Conservation (phyloP, 1,140 invertebrate genomes). For the Drosophila sechellia region DNA sequence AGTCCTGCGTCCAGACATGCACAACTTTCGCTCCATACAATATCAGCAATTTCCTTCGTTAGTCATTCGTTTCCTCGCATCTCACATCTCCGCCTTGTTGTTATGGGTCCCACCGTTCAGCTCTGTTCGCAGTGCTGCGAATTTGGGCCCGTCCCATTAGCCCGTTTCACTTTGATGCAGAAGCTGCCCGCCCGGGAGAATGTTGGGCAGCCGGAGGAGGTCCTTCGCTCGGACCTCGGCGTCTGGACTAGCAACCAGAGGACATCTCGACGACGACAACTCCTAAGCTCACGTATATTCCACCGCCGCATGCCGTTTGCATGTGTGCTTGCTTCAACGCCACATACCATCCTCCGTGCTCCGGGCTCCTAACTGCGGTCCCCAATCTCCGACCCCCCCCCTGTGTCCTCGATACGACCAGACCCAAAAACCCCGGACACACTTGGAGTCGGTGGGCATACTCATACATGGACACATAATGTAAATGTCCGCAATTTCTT, state of each 20-base stretch:
- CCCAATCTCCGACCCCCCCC: background rate
- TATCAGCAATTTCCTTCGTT: slow-evolving; percentile 83
- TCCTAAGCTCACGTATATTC: slow-evolving; percentile 73
- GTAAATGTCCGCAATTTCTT: slow-evolving; percentile 84
- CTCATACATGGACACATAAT: slow-evolving; percentile 80
- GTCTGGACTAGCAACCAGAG: slow-evolving; percentile 72
- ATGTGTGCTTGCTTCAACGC: slow-evolving; percentile 52
- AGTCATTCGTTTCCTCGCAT: slow-evolving; percentile 78
- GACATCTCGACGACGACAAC: slow-evolving; percentile 74
- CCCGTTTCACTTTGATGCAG: slow-evolving; percentile 78
- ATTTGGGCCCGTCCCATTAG: slow-evolving; percentile 61
- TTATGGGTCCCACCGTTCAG: slow-evolving; percentile 71
- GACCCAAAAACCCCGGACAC: slow-evolving; percentile 29
- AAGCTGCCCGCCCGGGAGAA: slow-evolving; percentile 39
- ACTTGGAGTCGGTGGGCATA: slow-evolving; percentile 44
- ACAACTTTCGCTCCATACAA: slow-evolving; percentile 80
- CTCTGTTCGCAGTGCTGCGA: slow-evolving; percentile 39
- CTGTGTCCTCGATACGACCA: background rate
- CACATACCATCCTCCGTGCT: slow-evolving; percentile 40
- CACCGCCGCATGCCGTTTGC: slow-evolving; percentile 39
- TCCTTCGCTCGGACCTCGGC: slow-evolving; percentile 49
- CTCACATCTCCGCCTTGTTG: slow-evolving; percentile 65
- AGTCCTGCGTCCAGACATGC: slow-evolving; percentile 60
- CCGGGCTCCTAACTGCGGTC: background rate
- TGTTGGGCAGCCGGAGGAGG: slow-evolving; percentile 12